Evolutionary conservation across 1,140 invertebrate species (phyloP).

Genomic region (Samia ricini): DNA sequence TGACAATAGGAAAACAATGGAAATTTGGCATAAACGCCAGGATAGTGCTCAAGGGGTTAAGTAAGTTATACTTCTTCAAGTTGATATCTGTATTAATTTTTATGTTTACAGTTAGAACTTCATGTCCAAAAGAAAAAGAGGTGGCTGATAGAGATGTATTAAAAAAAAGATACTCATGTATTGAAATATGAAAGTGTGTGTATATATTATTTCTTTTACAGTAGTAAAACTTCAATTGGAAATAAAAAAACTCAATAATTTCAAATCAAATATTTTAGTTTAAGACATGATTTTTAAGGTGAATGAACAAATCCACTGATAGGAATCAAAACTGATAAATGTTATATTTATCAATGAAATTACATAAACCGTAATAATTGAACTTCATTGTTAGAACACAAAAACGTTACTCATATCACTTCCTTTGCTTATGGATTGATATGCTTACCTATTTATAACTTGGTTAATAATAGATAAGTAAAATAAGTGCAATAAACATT

Average conservation of each 20-base stretch:
- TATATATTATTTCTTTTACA: no score
- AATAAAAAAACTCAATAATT: neutral
- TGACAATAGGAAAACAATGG: no score
- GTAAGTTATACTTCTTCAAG: no score
- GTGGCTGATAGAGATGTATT: no score
- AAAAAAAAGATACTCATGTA: no score
- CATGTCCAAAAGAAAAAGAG: no score
- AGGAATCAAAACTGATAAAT: neutral
- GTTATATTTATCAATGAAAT: neutral
- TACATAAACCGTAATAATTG: neutral
- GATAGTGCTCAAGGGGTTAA: no score
- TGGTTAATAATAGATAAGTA: neutral
- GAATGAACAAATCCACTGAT: slow-evolving; percentile 6
- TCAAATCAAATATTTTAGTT: neutral
- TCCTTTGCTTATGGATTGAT: neutral
- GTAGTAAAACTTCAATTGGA: no score
- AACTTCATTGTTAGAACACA: neutral
- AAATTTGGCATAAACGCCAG: no score
- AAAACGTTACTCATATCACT: neutral
- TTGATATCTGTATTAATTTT: no score
- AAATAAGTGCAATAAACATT: neutral
- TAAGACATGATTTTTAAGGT: neutral
- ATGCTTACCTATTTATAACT: neutral
- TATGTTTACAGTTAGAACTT: no score
- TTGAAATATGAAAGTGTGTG: no score